A percentile compares a stretch with the other conserved stretches of the same genome.
phyloP scores from a whole-genome alignment of 2,888 invertebrate species.

The Chrysina gloriosa region DNA sequence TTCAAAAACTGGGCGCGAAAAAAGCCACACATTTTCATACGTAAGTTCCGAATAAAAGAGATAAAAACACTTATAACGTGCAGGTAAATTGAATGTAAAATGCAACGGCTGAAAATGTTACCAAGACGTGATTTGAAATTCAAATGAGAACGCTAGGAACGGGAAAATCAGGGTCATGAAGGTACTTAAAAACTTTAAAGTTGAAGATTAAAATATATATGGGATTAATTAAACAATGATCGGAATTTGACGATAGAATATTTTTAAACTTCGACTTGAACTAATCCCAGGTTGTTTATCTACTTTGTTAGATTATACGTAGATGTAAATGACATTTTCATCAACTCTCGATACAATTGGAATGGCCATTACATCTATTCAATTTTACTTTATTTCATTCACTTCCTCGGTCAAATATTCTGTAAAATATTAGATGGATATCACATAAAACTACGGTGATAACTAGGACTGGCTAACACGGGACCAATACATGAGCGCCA shows the following conservation, averaged over 20 bases:
- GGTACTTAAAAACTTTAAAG: background rate
- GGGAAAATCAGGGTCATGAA: conserved; percentile 15
- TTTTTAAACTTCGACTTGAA: background rate
- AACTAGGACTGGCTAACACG: too few relatives aligned
- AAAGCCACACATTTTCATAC: background rate
- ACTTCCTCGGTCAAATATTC: too few relatives aligned
- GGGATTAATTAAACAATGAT: conserved; percentile 14
- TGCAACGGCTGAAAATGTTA: background rate
- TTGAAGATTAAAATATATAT: background rate
- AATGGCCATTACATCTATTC: too few relatives aligned
- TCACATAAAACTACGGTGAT: too few relatives aligned
- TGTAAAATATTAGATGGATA: too few relatives aligned
- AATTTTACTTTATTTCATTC: too few relatives aligned
- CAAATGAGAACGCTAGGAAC: too few relatives aligned
- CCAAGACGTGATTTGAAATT: conserved; percentile 3
- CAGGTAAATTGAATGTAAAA: background rate
- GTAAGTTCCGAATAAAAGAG: too few relatives aligned
- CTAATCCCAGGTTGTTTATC: background rate
- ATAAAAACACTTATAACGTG: background rate
- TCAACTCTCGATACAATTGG: background rate
- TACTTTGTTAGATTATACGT: background rate
- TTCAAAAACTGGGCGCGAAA: conserved; percentile 17
- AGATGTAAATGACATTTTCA: background rate
- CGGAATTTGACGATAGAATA: background rate
- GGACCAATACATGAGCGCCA: too few relatives aligned